Evolutionary conservation across 2,888 invertebrate genomes (phyloP).

Genomic region (Colletes collaris): DNA sequence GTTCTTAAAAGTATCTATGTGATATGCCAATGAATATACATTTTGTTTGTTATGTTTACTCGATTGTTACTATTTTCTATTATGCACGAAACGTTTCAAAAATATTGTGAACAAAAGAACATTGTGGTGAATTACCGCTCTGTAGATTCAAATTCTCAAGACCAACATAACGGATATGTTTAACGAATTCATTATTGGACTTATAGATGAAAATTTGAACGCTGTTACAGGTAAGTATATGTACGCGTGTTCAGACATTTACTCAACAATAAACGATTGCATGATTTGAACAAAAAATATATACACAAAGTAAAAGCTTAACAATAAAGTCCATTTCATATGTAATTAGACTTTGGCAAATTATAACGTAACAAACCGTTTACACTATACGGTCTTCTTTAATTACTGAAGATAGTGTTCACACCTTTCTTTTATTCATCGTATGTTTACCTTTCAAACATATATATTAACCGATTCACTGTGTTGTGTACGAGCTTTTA

Average conservation of each 20-base stretch:
- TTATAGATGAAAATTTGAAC: constrained; percentile 11
- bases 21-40: background rate
- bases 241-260: background rate
- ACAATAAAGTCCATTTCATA: constrained; percentile 31
- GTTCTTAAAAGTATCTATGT: background rate
- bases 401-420: no score
- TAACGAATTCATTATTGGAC: background rate
- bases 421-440: no score
- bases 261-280: background rate
- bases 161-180: background rate
- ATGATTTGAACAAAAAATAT: background rate
- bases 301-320: background rate
- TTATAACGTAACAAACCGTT: background rate
- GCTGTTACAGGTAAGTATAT: background rate
- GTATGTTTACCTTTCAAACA: no score
- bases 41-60: background rate
- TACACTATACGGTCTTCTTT: no score
- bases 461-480: no score
- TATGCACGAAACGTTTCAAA: background rate
- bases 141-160: constrained; percentile 2
- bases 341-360: background rate
- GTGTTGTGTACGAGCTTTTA: no score
- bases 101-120: background rate
- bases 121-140: background rate
- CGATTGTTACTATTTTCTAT: background rate